Evolutionary conservation across 2,888 invertebrate species (phyloP).

Genomic region (Nemapogon koenigi): DNA sequence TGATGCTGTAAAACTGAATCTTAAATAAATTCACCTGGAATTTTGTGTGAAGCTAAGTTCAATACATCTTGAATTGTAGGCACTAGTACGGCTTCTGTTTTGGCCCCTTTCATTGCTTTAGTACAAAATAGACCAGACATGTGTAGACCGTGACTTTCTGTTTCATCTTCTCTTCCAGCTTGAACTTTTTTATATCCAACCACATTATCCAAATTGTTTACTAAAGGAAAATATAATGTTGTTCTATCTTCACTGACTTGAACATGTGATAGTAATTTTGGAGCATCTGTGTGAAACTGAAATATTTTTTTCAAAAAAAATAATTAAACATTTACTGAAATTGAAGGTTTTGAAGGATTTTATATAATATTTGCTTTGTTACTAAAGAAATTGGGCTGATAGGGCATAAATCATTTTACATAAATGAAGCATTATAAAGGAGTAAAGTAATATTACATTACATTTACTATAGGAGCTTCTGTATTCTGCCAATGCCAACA

Average conservation of each 20-base stretch:
- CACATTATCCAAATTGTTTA: constrained; percentile 62
- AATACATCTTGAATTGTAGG: constrained; percentile 50
- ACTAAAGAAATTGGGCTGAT: no score
- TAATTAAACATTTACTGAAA: no score
- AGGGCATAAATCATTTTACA: no score
- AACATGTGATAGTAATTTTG: constrained; percentile 60
- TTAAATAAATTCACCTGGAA: constrained; percentile 43
- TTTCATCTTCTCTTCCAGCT: constrained; percentile 47
- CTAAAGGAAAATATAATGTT: constrained; percentile 71
- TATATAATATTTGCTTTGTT: no score
- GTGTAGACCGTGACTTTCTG: constrained; percentile 34
- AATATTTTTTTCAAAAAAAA: constrained; percentile 26
- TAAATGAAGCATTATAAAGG: no score
- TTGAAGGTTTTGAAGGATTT: no score
- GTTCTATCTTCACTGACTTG: constrained; percentile 57
- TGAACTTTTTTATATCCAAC: constrained; percentile 71
- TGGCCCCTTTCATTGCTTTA: constrained; percentile 34
- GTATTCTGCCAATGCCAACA: no score
- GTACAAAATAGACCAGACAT: constrained; percentile 47
- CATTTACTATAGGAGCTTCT: no score
- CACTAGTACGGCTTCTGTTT: constrained; percentile 54
- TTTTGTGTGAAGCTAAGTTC: constrained; percentile 50
- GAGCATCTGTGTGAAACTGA: constrained; percentile 46
- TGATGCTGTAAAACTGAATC: no score
- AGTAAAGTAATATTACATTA: no score